These are phyloP conservation scores for Meriones unguiculatus DNA, from an alignment of 2,113 vertebrate genomes.

Conservation along the genomic window DNA sequence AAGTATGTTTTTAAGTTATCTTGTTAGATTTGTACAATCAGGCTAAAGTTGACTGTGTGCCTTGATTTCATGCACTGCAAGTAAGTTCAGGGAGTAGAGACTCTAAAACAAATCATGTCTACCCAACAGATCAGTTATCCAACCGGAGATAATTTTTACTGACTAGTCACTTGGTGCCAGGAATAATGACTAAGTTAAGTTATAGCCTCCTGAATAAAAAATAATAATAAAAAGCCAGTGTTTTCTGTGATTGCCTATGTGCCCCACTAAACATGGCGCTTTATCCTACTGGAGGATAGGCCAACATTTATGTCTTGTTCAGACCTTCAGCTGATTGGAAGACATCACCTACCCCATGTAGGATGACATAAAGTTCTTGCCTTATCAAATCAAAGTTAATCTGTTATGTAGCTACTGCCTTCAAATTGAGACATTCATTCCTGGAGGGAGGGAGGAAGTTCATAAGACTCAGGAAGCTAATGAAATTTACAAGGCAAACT, in stretches of 20 bases:
- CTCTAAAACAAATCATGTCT: neutral
- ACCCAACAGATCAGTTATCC: neutral
- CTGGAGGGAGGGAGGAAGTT: neutral
- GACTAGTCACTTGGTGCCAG: neutral
- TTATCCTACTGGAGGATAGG: neutral
- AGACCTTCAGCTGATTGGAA: neutral
- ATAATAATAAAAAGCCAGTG: neutral
- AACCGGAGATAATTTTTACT: neutral
- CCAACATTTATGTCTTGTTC: neutral
- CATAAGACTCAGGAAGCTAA: neutral
- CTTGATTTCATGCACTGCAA: neutral
- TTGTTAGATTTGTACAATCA: neutral
- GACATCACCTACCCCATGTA: neutral
- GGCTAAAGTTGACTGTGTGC: neutral
- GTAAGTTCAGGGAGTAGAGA: neutral
- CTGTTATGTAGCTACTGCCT: neutral
- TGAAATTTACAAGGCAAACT: constrained; percentile 22
- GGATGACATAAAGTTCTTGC: neutral
- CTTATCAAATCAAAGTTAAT: neutral
- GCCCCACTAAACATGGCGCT: neutral
- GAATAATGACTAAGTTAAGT: neutral
- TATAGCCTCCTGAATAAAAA: neutral
- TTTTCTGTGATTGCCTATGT: neutral
- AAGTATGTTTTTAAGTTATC: neutral
- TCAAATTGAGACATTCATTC: neutral